Evolutionary conservation across 2,113 vertebrate species (phyloP).

Genomic region (Camelus dromedarius): DNA sequence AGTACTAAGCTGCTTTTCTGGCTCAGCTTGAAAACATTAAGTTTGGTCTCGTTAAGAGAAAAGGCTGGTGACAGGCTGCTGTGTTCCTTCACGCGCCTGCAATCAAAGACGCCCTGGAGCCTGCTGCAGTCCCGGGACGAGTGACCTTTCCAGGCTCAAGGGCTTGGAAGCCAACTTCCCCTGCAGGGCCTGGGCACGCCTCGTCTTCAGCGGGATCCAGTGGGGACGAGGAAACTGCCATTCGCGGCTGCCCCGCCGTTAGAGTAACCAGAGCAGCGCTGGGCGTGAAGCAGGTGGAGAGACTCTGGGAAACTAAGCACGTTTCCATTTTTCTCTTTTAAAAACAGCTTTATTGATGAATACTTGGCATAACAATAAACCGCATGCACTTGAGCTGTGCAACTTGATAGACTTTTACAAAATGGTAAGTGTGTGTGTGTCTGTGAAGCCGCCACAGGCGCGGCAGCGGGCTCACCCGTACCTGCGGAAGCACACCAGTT

Average conservation of each 20-base stretch:
- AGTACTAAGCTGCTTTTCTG: background rate
- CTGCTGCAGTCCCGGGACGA: background rate
- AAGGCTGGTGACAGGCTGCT: constrained; percentile 2
- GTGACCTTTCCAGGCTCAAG: constrained; percentile 63
- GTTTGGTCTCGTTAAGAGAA: constrained; percentile 70
- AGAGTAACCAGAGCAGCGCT: no score
- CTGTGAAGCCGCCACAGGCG: no score
- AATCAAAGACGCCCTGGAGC: constrained; percentile 73
- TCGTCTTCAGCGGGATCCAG: constrained; percentile 6
- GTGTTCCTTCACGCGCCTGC: constrained; percentile 39
- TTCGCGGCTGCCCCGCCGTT: background rate
- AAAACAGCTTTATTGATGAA: no score
- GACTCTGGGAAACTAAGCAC: accelerated
- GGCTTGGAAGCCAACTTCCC: constrained; percentile 70
- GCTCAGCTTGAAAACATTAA: constrained; percentile 22
- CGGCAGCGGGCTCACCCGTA: no score
- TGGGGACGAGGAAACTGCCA: background rate
- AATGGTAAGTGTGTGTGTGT: no score
- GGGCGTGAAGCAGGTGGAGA: accelerated
- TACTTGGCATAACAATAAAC: no score
- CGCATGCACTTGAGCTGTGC: no score
- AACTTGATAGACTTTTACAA: no score
- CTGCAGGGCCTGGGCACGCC: background rate
- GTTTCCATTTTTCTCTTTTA: no score
- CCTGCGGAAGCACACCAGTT: no score